phyloP scores from a whole-genome alignment of 1,140 invertebrate genomes.

The Scaptomyza graminum region DNA sequence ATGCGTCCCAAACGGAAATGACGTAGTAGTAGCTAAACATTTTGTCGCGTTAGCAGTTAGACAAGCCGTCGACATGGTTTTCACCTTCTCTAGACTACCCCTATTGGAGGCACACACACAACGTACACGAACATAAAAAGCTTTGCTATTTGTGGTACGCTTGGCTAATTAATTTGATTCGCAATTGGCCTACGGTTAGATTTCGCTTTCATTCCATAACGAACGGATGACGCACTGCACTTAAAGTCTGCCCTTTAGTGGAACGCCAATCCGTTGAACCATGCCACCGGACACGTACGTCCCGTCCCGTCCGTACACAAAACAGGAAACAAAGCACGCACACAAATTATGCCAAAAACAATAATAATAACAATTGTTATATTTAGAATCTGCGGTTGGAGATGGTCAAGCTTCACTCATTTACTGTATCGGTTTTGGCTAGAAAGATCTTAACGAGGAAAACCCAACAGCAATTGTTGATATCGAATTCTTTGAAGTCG shows the following conservation, averaged over 20 bases:
- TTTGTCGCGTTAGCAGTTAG: conserved; percentile 45
- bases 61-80: conserved; percentile 24
- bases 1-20: conserved; percentile 30
- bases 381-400: too few relatives aligned
- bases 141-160: conserved; percentile 1
- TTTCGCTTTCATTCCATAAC: neutral
- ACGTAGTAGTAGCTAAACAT: conserved; percentile 31
- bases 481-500: too few relatives aligned
- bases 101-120: neutral
- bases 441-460: too few relatives aligned
- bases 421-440: too few relatives aligned
- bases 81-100: neutral
- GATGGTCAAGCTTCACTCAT: too few relatives aligned
- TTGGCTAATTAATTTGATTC: conserved; percentile 36
- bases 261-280: conserved; percentile 33
- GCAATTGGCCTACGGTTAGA: conserved; percentile 15
- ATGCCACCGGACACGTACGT: conserved; percentile 37
- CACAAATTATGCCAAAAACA: conserved; percentile 33
- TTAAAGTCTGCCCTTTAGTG: conserved; percentile 31
- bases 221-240: conserved; percentile 28
- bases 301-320: conserved; percentile 11
- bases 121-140: neutral
- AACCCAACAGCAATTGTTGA: too few relatives aligned
- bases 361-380: conserved; percentile 22
- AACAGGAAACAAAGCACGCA: conserved; percentile 46